phyloP scores from a whole-genome alignment of 2,888 invertebrate genomes.

The Eilema depressum region DNA sequence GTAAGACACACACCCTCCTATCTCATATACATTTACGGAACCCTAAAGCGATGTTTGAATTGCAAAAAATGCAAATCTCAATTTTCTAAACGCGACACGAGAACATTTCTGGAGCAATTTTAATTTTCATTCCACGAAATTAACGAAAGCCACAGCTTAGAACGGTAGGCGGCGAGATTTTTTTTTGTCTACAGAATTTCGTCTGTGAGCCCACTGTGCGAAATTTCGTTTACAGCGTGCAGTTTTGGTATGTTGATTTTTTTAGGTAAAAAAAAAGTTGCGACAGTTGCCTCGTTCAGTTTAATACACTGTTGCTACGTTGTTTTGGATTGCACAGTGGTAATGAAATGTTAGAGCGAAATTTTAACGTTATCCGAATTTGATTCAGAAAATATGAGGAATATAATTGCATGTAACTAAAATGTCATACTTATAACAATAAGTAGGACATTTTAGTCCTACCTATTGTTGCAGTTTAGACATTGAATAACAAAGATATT shows the following conservation, averaged over 20 bases:
- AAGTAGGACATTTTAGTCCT: too few relatives aligned
- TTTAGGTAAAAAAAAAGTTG: slow-evolving; percentile 1
- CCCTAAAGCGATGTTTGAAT: slow-evolving; percentile 19
- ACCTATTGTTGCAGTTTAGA: too few relatives aligned
- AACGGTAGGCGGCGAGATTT: slow-evolving; percentile 17
- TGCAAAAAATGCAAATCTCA: slow-evolving; percentile 35
- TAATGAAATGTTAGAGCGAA: not conserved
- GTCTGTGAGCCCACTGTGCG: slow-evolving; percentile 22
- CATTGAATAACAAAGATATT: too few relatives aligned
- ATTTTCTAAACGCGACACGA: slow-evolving; percentile 42
- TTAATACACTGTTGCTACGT: slow-evolving; percentile 1
- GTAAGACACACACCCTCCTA: not conserved
- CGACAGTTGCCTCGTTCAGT: not conserved
- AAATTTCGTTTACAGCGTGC: slow-evolving; percentile 30
- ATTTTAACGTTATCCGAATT: not conserved
- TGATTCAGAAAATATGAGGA: not conserved
- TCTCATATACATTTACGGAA: slow-evolving; percentile 4
- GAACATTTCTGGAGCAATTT: slow-evolving; percentile 39
- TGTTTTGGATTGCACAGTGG: not conserved
- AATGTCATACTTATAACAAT: too few relatives aligned
- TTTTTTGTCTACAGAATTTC: slow-evolving; percentile 33
- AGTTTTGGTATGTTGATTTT: slow-evolving; percentile 14
- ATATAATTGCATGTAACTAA: too few relatives aligned
- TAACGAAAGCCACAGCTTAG: slow-evolving; percentile 47
- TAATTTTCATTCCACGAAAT: slow-evolving; percentile 48